Conservation (phyloP, 2,888 invertebrate species). For the Spodoptera exigua region DNA sequence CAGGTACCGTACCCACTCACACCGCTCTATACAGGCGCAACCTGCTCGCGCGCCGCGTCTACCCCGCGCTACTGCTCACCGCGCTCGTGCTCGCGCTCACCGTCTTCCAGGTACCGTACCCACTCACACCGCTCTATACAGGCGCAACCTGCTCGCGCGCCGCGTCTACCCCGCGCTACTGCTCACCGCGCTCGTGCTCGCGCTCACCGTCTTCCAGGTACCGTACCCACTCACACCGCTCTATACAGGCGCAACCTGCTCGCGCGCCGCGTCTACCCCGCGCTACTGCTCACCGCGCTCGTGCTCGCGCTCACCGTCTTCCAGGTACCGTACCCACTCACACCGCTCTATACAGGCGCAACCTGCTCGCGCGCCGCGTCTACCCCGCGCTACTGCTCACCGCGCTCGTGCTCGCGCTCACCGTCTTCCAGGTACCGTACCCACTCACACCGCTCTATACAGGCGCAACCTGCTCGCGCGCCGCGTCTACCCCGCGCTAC, state of each 20-base stretch:
- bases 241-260: conserved; percentile 89
- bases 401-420: too few relatives aligned
- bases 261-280: conserved; percentile 77
- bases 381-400: too few relatives aligned
- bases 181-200: conserved; percentile 89
- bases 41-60: conserved; percentile 74
- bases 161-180: conserved; percentile 87
- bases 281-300: conserved; percentile 93
- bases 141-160: conserved; percentile 95
- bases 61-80: conserved; percentile 92
- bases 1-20: conserved; percentile 94
- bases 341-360: too few relatives aligned
- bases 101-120: conserved; percentile 99
- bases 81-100: conserved; percentile 96
- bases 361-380: too few relatives aligned
- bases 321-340: too few relatives aligned
- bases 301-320: conserved; percentile 94
- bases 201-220: conserved; percentile 94
- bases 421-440: too few relatives aligned
- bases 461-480: too few relatives aligned
- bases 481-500: too few relatives aligned
- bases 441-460: too few relatives aligned
- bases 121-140: conserved; percentile 98
- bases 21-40: conserved; percentile 94
- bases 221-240: conserved; percentile 95